Conservation (phyloP, 2,797 vertebrate genomes). For the Gastrophryne carolinensis region DNA sequence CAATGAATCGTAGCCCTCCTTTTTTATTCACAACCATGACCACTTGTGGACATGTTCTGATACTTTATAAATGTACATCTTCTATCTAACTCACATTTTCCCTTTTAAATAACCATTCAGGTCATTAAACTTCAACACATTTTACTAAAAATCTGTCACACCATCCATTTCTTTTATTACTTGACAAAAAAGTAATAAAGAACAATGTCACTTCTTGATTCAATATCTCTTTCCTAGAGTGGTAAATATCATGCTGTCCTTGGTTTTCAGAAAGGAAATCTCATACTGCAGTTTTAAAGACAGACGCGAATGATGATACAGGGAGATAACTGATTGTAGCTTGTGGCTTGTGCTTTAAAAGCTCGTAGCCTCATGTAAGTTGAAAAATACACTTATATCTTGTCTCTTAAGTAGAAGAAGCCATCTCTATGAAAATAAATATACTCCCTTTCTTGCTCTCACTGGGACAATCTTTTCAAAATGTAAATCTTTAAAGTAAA, state of each 20-base stretch:
- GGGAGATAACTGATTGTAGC: not conserved
- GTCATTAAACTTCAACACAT: constrained; percentile 1
- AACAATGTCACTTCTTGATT: constrained; percentile 11
- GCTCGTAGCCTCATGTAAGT: no score
- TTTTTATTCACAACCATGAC: no score
- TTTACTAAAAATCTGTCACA: not conserved
- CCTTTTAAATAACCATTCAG: not conserved
- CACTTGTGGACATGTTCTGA: no score
- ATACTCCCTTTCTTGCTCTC: no score
- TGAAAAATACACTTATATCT: no score
- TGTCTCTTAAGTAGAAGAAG: no score
- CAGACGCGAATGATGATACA: not conserved
- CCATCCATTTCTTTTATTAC: not conserved
- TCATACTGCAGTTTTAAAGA: not conserved
- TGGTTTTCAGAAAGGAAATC: not conserved
- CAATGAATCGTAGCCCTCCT: no score
- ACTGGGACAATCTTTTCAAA: no score
- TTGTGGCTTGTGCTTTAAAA: not conserved
- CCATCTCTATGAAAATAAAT: no score
- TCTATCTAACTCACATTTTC: not conserved
- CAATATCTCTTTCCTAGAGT: constrained; percentile 5
- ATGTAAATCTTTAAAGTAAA: no score
- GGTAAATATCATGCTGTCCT: not conserved
- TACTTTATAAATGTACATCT: no score
- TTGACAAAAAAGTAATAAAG: constrained; percentile 8